phyloP scores from a whole-genome alignment of 64 coral and sea anemone genomes.

The Montipora efflorescens region DNA sequence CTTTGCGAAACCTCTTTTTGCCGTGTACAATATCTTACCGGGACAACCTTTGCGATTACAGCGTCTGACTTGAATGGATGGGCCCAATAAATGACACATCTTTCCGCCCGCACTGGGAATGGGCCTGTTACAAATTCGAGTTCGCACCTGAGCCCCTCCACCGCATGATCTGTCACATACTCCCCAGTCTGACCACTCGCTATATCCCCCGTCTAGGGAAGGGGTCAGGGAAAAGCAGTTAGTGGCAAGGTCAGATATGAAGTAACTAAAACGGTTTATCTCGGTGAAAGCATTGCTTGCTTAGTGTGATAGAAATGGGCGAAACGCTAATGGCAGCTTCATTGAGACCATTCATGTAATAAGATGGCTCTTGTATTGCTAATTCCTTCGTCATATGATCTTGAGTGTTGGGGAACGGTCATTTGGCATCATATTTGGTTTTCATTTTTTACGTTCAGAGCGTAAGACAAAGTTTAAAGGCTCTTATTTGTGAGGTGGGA shows the following conservation, averaged over 20 bases:
- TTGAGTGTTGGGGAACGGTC: too few species aligned
- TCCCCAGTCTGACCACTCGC: conserved; percentile 72
- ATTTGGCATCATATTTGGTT: too few species aligned
- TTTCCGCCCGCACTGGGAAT: background rate
- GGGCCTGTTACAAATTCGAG: conserved; percentile 72
- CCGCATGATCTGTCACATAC: conserved; percentile 70
- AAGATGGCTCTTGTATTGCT: too few species aligned
- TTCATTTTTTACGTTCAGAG: too few species aligned
- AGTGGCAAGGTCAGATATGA: background rate
- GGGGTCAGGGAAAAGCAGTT: background rate
- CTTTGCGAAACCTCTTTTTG: background rate
- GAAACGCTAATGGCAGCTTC: too few species aligned
- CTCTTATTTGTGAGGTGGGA: too few species aligned
- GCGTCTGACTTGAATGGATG: conserved; percentile 79
- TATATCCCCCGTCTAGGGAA: conserved; percentile 36
- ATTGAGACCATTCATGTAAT: too few species aligned
- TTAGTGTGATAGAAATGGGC: too few species aligned
- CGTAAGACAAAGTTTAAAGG: too few species aligned
- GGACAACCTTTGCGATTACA: conserved; percentile 67
- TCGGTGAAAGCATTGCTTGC: too few species aligned
- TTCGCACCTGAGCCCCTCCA: conserved; percentile 83
- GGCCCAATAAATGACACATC: conserved; percentile 65
- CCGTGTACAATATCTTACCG: conserved; percentile 10
- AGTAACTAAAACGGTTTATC: background rate
- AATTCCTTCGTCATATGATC: too few species aligned